Conservation (phyloP, 2,888 invertebrate species). For the Cremastinae sp. region DNA sequence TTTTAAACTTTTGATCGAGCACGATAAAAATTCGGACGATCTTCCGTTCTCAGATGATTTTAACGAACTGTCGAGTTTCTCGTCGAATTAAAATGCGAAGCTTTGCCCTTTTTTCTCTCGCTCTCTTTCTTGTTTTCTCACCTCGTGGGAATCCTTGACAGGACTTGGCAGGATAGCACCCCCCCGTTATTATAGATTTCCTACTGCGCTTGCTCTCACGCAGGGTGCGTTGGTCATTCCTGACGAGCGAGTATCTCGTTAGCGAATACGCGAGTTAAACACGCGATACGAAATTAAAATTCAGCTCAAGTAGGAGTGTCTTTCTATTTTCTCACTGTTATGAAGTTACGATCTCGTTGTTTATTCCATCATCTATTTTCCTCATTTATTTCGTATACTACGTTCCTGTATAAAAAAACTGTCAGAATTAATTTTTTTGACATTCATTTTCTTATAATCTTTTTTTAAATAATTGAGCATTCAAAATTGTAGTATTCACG, state of each 20-base stretch:
- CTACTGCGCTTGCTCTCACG: slow-evolving; percentile 17
- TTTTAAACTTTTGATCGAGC: neutral
- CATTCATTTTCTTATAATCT: no score
- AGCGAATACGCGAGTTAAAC: slow-evolving; percentile 35
- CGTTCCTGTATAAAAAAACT: neutral
- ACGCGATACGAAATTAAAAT: slow-evolving; percentile 55
- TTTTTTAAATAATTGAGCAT: no score
- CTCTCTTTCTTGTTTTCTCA: slow-evolving; percentile 25
- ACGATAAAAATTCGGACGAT: slow-evolving; percentile 6
- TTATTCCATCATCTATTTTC: slow-evolving; percentile 2
- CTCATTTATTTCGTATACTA: slow-evolving; percentile 1
- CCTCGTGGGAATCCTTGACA: slow-evolving; percentile 24
- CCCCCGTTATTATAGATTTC: neutral
- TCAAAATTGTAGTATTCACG: no score
- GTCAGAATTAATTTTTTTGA: no score
- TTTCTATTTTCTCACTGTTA: neutral
- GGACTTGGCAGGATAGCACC: slow-evolving; percentile 19
- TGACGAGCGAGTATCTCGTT: slow-evolving; percentile 39
- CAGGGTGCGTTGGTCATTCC: slow-evolving; percentile 39
- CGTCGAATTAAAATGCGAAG: neutral
- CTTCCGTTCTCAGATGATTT: slow-evolving; percentile 20
- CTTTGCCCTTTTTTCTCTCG: neutral
- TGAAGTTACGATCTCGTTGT: neutral
- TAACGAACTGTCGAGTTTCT: slow-evolving; percentile 30
- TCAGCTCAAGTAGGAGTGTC: slow-evolving; percentile 38